A percentile compares a stretch with the other conserved stretches of the same genome.
Evolutionary conservation across 2,113 vertebrate species (phyloP).

Genomic region (Lagopus muta): DNA sequence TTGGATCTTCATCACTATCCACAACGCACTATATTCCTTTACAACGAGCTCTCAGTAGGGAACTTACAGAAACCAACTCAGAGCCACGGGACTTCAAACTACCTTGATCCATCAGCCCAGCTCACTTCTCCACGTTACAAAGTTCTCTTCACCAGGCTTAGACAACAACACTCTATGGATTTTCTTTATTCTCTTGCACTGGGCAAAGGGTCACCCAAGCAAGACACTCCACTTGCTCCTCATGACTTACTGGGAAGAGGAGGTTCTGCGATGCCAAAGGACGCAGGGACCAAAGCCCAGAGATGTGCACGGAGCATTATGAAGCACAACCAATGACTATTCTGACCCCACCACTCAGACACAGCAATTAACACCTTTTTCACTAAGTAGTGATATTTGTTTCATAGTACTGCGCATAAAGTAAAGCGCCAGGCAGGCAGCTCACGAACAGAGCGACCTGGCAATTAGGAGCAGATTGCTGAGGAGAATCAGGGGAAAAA

Average conservation of each 20-base stretch:
- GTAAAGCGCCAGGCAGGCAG: not conserved
- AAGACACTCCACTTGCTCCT: not conserved
- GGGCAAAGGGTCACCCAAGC: not conserved
- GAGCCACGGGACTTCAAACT: not conserved
- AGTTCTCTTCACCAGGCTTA: not conserved
- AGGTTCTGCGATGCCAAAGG: not conserved
- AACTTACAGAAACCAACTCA: not conserved
- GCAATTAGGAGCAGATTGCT: not conserved
- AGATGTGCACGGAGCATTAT: not conserved
- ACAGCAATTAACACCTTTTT: not conserved
- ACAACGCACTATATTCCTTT: not conserved
- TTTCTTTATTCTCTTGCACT: not conserved
- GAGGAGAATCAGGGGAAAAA: not conserved
- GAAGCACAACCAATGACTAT: not conserved
- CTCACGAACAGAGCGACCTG: not conserved
- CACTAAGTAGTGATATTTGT: not conserved
- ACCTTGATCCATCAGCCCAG: conserved; percentile 40
- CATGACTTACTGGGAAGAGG: not conserved
- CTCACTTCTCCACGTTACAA: not conserved
- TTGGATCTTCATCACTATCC: not conserved
- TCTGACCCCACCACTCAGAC: not conserved
- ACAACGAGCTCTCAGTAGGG: not conserved
- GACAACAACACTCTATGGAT: not conserved
- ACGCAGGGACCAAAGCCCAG: not conserved
- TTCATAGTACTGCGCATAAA: not conserved